Evolutionary conservation across 2,113 vertebrate genomes (phyloP).

Genomic region (Embiotoca jacksoni): DNA sequence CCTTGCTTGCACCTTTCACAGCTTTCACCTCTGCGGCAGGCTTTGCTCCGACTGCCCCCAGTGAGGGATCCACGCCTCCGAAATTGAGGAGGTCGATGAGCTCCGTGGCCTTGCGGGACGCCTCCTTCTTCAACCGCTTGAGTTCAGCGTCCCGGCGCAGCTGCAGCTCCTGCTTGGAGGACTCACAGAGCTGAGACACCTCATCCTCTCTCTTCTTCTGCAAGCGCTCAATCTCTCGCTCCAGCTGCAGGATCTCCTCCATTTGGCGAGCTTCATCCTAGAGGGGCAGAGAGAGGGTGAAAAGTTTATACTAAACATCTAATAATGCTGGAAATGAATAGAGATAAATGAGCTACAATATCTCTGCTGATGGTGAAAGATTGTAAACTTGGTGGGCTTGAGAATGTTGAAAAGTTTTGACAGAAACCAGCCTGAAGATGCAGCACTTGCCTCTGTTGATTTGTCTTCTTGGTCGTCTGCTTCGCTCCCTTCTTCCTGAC

Average conservation of each 20-base stretch:
- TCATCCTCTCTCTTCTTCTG: slow-evolving; percentile 90
- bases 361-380: not conserved
- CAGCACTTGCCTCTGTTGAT: slow-evolving; percentile 31
- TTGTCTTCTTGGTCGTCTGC: slow-evolving; percentile 37
- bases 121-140: slow-evolving; percentile 90
- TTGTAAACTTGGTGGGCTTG: not conserved
- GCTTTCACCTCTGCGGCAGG: slow-evolving; percentile 58
- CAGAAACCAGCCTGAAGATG: not conserved
- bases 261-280: slow-evolving; percentile 89
- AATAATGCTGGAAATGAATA: not conserved
- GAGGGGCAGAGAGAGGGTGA: not conserved
- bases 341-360: too few relatives aligned
- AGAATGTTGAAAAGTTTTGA: not conserved
- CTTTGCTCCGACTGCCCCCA: slow-evolving; percentile 40
- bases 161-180: slow-evolving; percentile 88
- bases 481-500: slow-evolving; percentile 44
- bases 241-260: slow-evolving; percentile 92
- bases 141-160: slow-evolving; percentile 90
- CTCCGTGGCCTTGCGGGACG: slow-evolving; percentile 90
- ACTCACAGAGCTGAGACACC: slow-evolving; percentile 89
- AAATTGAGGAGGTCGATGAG: slow-evolving; percentile 91
- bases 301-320: not conserved
- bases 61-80: slow-evolving; percentile 81
- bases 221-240: slow-evolving; percentile 92
- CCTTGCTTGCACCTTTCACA: slow-evolving; percentile 73